Percentiles rank a stretch among this genome's conserved stretches.
These are phyloP conservation scores for Lepidonotus clava DNA, from an alignment of 2,888 invertebrate genomes.

Conservation along the genomic window DNA sequence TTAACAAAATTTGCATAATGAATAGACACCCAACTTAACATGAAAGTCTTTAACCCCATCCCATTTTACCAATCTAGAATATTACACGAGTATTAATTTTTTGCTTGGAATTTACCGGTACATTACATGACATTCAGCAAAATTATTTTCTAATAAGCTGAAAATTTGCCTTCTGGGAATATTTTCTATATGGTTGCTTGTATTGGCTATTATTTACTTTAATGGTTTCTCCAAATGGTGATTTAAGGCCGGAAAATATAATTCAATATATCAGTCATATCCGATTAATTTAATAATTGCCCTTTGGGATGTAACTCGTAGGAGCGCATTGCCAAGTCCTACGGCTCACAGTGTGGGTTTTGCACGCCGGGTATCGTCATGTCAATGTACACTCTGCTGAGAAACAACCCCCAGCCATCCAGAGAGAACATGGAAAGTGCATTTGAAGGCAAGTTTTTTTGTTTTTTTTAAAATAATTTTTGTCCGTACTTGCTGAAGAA, in stretches of 20 bases:
- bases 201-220: not conserved
- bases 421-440: slow-evolving; percentile 87
- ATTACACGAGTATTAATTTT: too few relatives aligned
- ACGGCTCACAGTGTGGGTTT: slow-evolving; percentile 97
- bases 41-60: too few relatives aligned
- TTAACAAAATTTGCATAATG: not conserved
- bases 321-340: slow-evolving; percentile 89
- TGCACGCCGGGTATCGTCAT: slow-evolving; percentile 98
- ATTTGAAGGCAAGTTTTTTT: slow-evolving; percentile 68
- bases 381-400: slow-evolving; percentile 95
- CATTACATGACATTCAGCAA: too few relatives aligned
- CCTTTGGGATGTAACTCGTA: slow-evolving; percentile 55
- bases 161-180: not conserved
- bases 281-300: not conserved
- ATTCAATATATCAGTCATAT: not conserved
- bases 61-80: too few relatives aligned
- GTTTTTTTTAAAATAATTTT: not conserved
- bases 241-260: not conserved
- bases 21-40: too few relatives aligned
- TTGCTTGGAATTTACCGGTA: too few relatives aligned
- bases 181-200: not conserved
- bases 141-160: too few relatives aligned
- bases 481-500: not conserved
- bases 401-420: slow-evolving; percentile 87
- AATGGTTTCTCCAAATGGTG: not conserved